A percentile compares a stretch with the other conserved stretches of the same genome.
phyloP scores from a whole-genome alignment of 2,113 vertebrate genomes.

The Pogona vitticeps region DNA sequence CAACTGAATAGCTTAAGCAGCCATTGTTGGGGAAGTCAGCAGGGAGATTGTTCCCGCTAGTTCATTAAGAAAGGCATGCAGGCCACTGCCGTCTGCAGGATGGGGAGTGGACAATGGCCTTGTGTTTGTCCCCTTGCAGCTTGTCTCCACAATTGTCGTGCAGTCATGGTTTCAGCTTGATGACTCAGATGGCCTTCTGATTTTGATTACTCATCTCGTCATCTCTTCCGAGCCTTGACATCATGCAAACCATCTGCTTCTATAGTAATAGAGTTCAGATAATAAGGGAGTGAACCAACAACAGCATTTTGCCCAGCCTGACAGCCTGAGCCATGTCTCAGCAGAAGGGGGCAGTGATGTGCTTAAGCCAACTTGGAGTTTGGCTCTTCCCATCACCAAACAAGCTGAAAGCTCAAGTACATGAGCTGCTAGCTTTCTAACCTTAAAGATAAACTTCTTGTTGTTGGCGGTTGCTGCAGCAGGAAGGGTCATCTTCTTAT shows the following conservation, averaged over 20 bases:
- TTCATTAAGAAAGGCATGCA: slow-evolving; percentile 18
- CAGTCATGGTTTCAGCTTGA: slow-evolving; percentile 44
- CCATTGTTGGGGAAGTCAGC: slow-evolving; percentile 52
- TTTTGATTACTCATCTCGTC: slow-evolving; percentile 55
- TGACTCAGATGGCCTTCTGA: slow-evolving; percentile 39
- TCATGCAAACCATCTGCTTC: slow-evolving; percentile 54
- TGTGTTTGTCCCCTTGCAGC: slow-evolving; percentile 63
- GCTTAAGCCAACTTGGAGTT: background rate
- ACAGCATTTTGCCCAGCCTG: background rate
- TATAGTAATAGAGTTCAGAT: slow-evolving; percentile 5
- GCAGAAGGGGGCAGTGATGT: background rate
- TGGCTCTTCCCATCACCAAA: background rate
- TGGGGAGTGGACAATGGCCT: slow-evolving; percentile 47
- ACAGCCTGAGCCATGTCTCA: background rate
- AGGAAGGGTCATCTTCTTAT: background rate
- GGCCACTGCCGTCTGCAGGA: slow-evolving; percentile 29
- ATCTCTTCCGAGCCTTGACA: slow-evolving; percentile 15
- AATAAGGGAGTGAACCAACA: slow-evolving; percentile 12
- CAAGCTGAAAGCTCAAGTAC: background rate
- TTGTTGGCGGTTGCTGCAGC: background rate
- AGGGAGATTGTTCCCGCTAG: slow-evolving; percentile 35
- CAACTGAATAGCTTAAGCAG: slow-evolving; percentile 40
- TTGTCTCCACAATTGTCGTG: slow-evolving; percentile 8
- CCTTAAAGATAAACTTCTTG: background rate
- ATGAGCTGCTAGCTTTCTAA: too few species aligned